Evolutionary conservation across 2,113 vertebrate species (phyloP), one percentile per base, ranked within the genome.

Genomic region (Gymnorhina tibicen): DNA sequence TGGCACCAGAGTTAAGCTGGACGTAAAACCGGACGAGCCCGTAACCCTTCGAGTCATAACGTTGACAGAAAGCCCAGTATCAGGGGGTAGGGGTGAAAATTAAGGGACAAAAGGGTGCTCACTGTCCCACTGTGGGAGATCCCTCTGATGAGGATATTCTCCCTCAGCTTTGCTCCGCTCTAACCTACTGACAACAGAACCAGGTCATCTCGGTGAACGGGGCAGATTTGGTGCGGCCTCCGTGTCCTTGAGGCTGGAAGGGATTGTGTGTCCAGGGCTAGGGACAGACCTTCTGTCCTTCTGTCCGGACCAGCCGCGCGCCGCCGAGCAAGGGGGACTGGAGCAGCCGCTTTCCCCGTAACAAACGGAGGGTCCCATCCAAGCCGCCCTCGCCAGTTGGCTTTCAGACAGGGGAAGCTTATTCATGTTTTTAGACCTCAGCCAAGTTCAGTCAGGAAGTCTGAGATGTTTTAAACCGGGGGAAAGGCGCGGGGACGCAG

Each of bases 391-490:
- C 55, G 67, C 94, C 97, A 96, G 75, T 8, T 97, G 97, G 97
- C 97, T 93, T 58, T n/a, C 10, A 7, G 89, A 95, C 97, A 96
- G 92, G 94, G 72, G 85, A 84, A 91, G 85, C 89, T 97, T 89
- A 95, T 96, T 95, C 94, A 30, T 84, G 93, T 91, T 93, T 90
- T 75, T 2, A 95, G 97, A 80, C 32, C 90, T 78, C 96, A 95
- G 95, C 96, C 95, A 96, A 95, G 95, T 42, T 56, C 75, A 95
- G 67, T 10, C 82, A 96, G 96, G 94, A 95, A 97, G 89, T 24
- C 73, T 92, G 94, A 91, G 91, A 92, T 93, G 91, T 87, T 95
- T 87, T 16, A 64, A 72, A 66, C 44, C 2, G 37, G 46, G 68
- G 67, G 55, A 30, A 60, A 80, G 68, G 85, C 28, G 0, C 3